These are phyloP conservation scores for Nebria salina DNA, from an alignment of 2,888 invertebrate genomes.

Conservation along the genomic window DNA sequence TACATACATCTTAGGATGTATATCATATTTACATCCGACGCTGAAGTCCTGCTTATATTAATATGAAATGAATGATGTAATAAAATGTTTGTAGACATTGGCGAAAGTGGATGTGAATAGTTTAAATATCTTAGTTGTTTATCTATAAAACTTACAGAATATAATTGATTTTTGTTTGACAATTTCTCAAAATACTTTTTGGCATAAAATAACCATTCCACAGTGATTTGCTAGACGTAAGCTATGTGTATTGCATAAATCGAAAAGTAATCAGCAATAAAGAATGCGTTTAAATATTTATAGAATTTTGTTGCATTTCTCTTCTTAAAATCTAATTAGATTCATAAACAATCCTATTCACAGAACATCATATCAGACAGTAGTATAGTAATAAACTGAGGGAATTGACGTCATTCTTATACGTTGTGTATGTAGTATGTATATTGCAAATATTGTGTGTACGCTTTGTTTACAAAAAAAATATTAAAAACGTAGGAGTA, in stretches of 20 bases:
- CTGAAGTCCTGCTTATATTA: too few relatives aligned
- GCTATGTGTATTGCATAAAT: not conserved
- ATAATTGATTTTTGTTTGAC: not conserved
- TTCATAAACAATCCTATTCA: slow-evolving; percentile 9
- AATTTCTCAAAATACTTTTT: not conserved
- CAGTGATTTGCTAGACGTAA: not conserved
- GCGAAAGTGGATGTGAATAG: too few relatives aligned
- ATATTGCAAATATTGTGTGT: too few relatives aligned
- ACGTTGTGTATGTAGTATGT: too few relatives aligned
- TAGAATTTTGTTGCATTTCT: not conserved
- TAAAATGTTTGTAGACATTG: too few relatives aligned
- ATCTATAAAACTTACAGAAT: not conserved
- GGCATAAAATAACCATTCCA: not conserved
- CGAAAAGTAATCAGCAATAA: not conserved
- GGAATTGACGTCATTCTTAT: too few relatives aligned
- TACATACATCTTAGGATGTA: too few relatives aligned
- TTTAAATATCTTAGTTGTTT: too few relatives aligned
- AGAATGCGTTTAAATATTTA: not conserved
- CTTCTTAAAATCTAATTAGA: not conserved
- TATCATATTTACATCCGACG: too few relatives aligned
- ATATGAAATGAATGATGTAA: too few relatives aligned
- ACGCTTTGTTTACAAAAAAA: too few relatives aligned
- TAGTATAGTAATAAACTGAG: not conserved
- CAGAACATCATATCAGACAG: not conserved
- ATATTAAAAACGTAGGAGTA: too few relatives aligned